phyloP scores from a whole-genome alignment of 2,797 vertebrate genomes.

The Sebastes glaucus region DNA sequence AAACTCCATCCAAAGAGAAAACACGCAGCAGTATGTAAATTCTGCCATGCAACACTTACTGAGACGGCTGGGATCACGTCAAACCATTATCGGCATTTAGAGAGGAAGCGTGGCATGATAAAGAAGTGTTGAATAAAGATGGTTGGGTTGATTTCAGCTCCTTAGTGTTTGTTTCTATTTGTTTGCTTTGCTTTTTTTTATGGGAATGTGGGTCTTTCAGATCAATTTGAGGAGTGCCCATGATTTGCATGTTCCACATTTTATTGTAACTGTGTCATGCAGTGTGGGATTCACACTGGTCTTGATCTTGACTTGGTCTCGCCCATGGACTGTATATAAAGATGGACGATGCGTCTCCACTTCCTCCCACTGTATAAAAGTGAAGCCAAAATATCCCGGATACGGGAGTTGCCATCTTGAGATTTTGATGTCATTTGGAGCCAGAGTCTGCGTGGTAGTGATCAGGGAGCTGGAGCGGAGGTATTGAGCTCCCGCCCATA shows the following conservation, averaged over 20 bases:
- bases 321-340: no score
- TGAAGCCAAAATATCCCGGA: no score
- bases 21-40: neutral
- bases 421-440: no score
- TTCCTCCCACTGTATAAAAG: no score
- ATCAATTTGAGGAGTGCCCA: neutral
- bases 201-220: neutral
- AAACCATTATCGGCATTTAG: neutral
- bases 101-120: neutral
- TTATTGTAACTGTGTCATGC: neutral
- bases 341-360: no score
- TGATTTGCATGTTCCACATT: neutral
- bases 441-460: no score
- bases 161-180: neutral
- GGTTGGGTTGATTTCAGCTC: neutral
- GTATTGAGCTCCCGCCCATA: no score
- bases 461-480: no score
- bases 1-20: neutral
- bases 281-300: neutral
- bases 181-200: neutral
- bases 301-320: neutral
- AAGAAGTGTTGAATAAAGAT: neutral
- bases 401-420: rapidly evolving
- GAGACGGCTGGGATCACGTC: neutral
- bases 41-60: neutral